Conservation (phyloP, 2,113 vertebrate genomes). For the Melanerpes aurifrons region DNA sequence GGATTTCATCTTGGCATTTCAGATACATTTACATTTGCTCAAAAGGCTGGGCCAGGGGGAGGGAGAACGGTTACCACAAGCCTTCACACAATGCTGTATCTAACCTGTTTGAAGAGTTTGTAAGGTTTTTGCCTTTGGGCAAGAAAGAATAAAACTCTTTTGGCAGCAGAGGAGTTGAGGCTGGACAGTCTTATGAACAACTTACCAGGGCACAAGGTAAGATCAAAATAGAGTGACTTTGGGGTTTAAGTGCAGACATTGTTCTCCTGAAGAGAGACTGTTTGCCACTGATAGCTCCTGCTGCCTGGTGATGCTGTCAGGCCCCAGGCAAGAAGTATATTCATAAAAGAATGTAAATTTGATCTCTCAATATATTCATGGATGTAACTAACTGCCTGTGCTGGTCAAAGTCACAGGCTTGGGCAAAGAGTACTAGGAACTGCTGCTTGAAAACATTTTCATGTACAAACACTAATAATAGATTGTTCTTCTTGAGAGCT, state of each 20-base stretch:
- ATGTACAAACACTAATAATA: background rate
- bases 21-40: background rate
- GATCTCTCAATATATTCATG: background rate
- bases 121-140: background rate
- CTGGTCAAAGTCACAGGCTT: background rate
- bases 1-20: slow-evolving; percentile 46
- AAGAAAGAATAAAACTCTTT: background rate
- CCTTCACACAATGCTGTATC: background rate
- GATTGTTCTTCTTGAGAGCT: background rate
- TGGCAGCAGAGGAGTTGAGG: background rate
- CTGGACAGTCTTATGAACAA: background rate
- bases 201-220: background rate
- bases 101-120: background rate
- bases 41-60: background rate
- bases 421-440: background rate
- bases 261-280: background rate
- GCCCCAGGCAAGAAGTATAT: background rate
- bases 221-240: background rate
- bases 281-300: slow-evolving; percentile 4
- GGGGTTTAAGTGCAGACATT: background rate
- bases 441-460: background rate
- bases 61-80: background rate
- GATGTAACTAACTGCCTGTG: background rate
- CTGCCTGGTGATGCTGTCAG: background rate
- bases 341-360: slow-evolving; percentile 10